Base-by-base conservation (phyloP, 1,140 invertebrate genomes). In the Cecropterus lyciades region DNA sequence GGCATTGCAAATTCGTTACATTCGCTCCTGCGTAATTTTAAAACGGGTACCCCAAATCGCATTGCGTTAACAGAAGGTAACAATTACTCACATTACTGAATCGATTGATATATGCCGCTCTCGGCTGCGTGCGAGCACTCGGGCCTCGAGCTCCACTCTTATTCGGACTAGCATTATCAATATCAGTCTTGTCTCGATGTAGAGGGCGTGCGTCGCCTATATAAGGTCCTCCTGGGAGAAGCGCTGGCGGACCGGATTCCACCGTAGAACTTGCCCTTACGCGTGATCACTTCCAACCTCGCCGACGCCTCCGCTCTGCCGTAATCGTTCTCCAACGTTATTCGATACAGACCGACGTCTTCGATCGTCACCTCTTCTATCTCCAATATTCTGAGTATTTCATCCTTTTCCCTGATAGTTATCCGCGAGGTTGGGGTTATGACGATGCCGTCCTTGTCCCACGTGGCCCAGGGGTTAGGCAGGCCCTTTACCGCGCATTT, bases 271-370 rank as follows among this genome's bases (percentile, higher is more conserved):
- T 91, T 91, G 10, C 89, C 87, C 62, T 79, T 84, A 20, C 80
- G 82, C 3, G 87, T 80, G 45, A 98, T 96, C 3, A 98, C 95
- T 80, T 98, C 96, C 7, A 98, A 82, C 37, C 96, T 93, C 0
- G 97, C 97, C 4, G 95, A 95, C 0, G 97, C 96, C 76, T 97
- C 96, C 1, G 96, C 95, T 67, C 95, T 93, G 0, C 97, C 97
- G 40, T 96, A 95, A 67, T 97, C 95, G 79, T 98, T 98, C 78
- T 97, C 96, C 7, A 97, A 82, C 0, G 94, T 95, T 9, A 98
- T 94, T 43, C 95, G 94, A 79, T 98, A 98, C 0, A 97, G 85
- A 0, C 97, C 97, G 0, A 96, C 96, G 82, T 98, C 97, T 65
- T 96, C 95, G 3, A 93, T 92, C 0, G 94, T 95, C 0, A 97